A percentile compares a stretch with the other conserved stretches of the same genome.
Conservation (phyloP, 2,113 vertebrate genomes). For the Gnathonemus echidnorhynchus region DNA sequence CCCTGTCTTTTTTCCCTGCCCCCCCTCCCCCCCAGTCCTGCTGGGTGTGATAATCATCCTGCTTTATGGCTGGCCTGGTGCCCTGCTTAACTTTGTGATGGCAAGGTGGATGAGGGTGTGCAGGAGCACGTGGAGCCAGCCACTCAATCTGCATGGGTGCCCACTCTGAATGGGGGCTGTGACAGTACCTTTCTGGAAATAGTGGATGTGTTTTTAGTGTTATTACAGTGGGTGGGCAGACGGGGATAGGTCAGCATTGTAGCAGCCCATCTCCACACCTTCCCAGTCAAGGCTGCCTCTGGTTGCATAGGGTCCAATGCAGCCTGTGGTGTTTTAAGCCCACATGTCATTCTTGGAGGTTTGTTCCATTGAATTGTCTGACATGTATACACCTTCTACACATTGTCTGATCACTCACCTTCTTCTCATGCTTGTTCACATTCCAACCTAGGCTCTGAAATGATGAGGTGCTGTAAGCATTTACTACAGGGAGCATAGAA, state of each 20-base stretch:
- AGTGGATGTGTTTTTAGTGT: not conserved
- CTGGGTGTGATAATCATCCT: not conserved
- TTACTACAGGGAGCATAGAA: not conserved
- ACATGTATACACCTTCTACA: not conserved
- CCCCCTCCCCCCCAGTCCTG: not conserved
- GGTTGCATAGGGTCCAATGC: not conserved
- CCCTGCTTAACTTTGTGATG: not conserved
- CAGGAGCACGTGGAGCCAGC: not conserved
- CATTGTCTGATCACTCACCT: not conserved
- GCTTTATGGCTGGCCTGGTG: not conserved
- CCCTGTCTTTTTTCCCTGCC: not conserved
- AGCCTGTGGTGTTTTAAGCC: not conserved
- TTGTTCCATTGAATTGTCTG: not conserved
- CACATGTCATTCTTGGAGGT: not conserved
- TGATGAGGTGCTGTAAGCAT: not conserved
- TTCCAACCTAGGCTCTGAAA: not conserved
- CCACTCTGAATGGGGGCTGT: not conserved
- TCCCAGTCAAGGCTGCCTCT: not conserved
- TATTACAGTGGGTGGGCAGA: not conserved
- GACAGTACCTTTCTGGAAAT: not conserved
- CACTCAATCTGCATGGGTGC: not conserved
- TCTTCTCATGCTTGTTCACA: not conserved
- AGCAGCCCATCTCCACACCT: not conserved
- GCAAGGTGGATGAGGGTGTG: not conserved
- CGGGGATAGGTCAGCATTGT: not conserved